A percentile compares a stretch with the other conserved stretches of the same genome.
phyloP scores from a whole-genome alignment of 2,888 invertebrate genomes.

The Biston betularia region DNA sequence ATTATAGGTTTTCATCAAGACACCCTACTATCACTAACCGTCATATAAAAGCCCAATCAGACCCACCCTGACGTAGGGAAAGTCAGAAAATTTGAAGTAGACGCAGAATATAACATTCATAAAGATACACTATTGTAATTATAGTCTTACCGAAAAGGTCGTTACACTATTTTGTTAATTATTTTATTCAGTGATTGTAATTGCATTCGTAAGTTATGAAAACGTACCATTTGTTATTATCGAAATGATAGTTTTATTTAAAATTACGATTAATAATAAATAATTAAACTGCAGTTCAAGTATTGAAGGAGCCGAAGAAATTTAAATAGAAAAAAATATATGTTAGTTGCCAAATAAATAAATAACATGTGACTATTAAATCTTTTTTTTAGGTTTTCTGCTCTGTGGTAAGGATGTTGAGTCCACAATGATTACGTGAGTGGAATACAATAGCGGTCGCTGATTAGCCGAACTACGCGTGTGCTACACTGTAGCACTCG shows the following conservation, averaged over 20 bases:
- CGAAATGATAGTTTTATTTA: too few relatives aligned
- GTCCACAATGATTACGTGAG: constrained; percentile 54
- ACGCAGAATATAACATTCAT: neutral
- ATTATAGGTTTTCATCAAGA: constrained; percentile 32
- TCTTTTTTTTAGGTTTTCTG: neutral
- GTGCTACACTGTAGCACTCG: constrained; percentile 41
- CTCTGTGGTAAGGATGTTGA: constrained; percentile 18
- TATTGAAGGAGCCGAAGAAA: too few relatives aligned
- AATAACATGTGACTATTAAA: neutral
- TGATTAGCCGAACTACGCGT: constrained; percentile 62
- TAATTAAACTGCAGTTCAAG: too few relatives aligned
- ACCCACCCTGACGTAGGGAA: constrained; percentile 34
- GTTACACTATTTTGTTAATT: too few relatives aligned
- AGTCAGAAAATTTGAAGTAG: constrained; percentile 39
- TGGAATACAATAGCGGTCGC: constrained; percentile 58
- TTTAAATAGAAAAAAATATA: neutral
- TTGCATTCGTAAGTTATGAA: too few relatives aligned
- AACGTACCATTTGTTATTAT: too few relatives aligned
- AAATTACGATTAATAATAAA: too few relatives aligned
- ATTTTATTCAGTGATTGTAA: too few relatives aligned
- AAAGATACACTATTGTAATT: too few relatives aligned
- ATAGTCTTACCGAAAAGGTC: too few relatives aligned
- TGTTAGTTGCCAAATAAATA: neutral
- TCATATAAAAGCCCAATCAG: constrained; percentile 38
- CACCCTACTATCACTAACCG: constrained; percentile 26